phyloP scores from a whole-genome alignment of 2,888 invertebrate species.

The Epicampocera succincta region DNA sequence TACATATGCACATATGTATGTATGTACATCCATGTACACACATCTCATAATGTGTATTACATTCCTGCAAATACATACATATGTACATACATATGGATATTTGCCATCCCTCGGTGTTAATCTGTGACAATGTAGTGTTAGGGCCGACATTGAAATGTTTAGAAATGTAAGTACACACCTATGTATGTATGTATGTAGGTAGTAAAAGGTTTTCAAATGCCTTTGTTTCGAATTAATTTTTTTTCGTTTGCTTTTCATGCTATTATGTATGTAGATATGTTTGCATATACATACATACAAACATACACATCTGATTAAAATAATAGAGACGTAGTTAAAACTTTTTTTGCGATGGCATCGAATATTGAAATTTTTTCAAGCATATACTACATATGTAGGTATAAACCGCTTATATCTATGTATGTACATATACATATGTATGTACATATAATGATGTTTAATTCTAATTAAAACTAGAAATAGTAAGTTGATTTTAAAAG shows the following conservation, averaged over 20 bases:
- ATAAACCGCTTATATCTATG: too few species aligned
- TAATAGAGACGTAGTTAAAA: too few species aligned
- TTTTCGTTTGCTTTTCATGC: not conserved
- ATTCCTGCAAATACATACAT: not conserved
- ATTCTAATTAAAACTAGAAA: too few species aligned
- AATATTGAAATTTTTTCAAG: too few species aligned
- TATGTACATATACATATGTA: too few species aligned
- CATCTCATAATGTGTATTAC: not conserved
- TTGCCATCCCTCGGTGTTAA: not conserved
- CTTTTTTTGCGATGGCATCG: too few species aligned
- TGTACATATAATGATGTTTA: too few species aligned
- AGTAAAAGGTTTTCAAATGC: not conserved
- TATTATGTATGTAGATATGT: too few species aligned
- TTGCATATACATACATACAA: too few species aligned
- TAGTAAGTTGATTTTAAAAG: too few species aligned
- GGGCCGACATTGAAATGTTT: not conserved
- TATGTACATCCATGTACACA: not conserved
- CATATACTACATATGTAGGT: too few species aligned
- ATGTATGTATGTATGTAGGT: not conserved
- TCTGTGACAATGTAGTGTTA: conserved; percentile 2
- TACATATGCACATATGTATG: not conserved
- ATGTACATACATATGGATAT: not conserved
- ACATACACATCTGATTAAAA: too few species aligned
- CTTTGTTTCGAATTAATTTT: conserved; percentile 21
- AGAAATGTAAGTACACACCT: not conserved